Evolutionary conservation across 2,797 vertebrate species (phyloP), one percentile per base, ranked within the genome.

Genomic region (Huso huso): DNA sequence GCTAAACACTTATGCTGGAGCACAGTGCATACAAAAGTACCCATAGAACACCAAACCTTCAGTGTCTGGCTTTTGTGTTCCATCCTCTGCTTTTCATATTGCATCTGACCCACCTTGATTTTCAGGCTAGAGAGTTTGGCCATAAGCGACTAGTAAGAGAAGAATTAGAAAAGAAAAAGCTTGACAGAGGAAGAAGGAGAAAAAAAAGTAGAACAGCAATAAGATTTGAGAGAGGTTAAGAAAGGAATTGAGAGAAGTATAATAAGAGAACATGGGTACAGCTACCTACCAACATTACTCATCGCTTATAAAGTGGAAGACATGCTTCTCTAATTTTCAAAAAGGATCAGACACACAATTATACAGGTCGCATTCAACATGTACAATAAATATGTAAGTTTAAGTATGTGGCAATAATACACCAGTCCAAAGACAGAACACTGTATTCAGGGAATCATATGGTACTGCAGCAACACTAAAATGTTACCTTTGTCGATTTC

Each of bases 111-210:
- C 91, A 95, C 92, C 90, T 94, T 95, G 92, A 98, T 94, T 98
- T 98, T 99, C 94, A 96, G 92, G 87, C 95, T 98, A 93, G 95
- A 98, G 83, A 96, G 92, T 87, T 97, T 98, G 84, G 96, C 95
- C 95, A 98, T 97, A 91, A 98, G 83, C 72, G 91, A 94, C 96
- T 98, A 89, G 87, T 76, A 81, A 89, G 71, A 87, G 79, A 92
- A 84, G 90, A 74, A 89, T 68, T 72, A 84, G 73, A 82, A 85
- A 81, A 86, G 81, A 74, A 72, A 90, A 79, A 88, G 81, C 81
- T 82, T 74, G 76, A 83, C 69, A 68, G 23, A 37, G 23, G 23
- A 37, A 37, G 23, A 4, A 37, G 23, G 23, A 37, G 23, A 18
- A 70, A 64, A 48, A 49, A 18, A 69, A 51, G 62, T 66, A n/a